Conservation (phyloP, 2,113 vertebrate species). For the Mus musculus region GRCm39 chr8:42054501-42055000, state of each 20-base stretch:
- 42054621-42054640: not conserved
- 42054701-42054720: not conserved
- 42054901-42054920: not conserved
- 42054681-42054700: not conserved
- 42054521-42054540: not conserved
- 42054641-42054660: too few relatives aligned
- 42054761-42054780: not conserved
- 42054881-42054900: not conserved
- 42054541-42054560: not conserved
- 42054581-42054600: not conserved
- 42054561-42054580: not conserved
- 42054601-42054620: not conserved
- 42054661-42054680: not conserved
- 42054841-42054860: not conserved
- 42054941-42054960: not conserved
- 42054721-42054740: not conserved
- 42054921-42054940: not conserved
- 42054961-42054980: not conserved
- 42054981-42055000: not conserved
- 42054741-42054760: not conserved
- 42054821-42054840: not conserved
- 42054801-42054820: not conserved
- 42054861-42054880: not conserved
- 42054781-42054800: not conserved
- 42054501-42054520: too few relatives aligned